Evolutionary conservation across 1,140 invertebrate genomes (phyloP).

Genomic region (Heterodera schachtii): DNA sequence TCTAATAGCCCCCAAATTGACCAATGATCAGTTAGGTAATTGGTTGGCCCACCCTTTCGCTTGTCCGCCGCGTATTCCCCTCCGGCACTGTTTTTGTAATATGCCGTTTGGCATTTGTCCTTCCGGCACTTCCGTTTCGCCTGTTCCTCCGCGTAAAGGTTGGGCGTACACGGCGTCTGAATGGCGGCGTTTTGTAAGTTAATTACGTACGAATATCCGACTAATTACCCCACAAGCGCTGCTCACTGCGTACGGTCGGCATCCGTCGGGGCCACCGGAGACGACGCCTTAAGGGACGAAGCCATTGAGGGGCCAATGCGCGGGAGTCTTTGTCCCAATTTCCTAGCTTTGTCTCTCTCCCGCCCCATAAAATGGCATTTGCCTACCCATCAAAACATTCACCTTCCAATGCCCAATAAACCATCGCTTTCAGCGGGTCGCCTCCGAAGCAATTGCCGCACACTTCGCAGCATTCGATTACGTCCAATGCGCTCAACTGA

Average conservation of each 20-base stretch:
- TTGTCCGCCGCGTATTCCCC: conserved; percentile 60
- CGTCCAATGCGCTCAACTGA: conserved; percentile 55
- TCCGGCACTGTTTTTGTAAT: conserved; percentile 59
- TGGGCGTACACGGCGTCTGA: conserved; percentile 59
- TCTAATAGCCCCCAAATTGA: neutral
- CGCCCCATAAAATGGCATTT: too few relatives aligned
- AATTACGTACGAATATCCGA: neutral
- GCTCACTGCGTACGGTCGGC: conserved; percentile 56
- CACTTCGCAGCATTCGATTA: conserved; percentile 60
- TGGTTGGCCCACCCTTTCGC: conserved; percentile 53
- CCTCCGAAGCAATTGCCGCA: conserved; percentile 65
- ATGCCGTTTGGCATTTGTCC: conserved; percentile 55
- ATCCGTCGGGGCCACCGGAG: conserved; percentile 63
- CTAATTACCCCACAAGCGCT: conserved; percentile 46
- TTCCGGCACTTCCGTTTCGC: conserved; percentile 50
- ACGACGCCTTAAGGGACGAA: conserved; percentile 55
- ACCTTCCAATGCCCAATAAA: conserved; percentile 57
- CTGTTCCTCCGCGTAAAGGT: conserved; percentile 57
- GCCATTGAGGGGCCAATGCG: too few relatives aligned
- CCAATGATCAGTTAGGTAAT: neutral
- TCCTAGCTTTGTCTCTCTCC: too few relatives aligned
- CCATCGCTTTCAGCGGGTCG: conserved; percentile 60
- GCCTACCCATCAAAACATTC: neutral
- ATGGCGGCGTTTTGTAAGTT: neutral
- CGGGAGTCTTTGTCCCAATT: too few relatives aligned